Conservation (phyloP, 2,888 invertebrate genomes). For the Andrena haemorrhoa region DNA sequence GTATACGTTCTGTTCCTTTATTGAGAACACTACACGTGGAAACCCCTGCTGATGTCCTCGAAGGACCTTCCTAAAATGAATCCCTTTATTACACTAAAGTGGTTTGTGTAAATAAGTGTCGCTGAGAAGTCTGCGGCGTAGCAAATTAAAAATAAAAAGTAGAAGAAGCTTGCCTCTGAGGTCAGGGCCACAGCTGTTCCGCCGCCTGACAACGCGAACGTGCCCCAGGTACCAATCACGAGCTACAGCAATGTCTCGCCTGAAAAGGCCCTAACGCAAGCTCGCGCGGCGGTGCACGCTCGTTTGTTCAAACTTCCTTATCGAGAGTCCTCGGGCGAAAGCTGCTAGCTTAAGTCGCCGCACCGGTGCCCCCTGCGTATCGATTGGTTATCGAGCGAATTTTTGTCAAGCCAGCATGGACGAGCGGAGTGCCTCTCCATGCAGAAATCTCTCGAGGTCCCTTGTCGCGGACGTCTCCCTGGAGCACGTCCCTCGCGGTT, state of each 20-base stretch:
- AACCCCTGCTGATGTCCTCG: no score
- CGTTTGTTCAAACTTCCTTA: constrained; percentile 77
- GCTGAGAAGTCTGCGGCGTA: no score
- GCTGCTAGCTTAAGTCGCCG: constrained; percentile 37
- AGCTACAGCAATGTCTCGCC: background rate
- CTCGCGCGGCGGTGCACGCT: constrained; percentile 35
- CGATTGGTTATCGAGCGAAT: constrained; percentile 38
- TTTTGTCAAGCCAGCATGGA: constrained; percentile 46
- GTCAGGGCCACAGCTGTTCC: background rate
- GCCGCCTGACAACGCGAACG: no score
- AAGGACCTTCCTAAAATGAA: no score
- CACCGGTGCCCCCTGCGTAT: constrained; percentile 14
- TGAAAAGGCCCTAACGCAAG: constrained; percentile 12
- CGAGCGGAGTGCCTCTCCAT: constrained; percentile 27
- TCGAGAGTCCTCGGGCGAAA: constrained; percentile 62
- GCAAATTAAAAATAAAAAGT: no score
- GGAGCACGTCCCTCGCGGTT: background rate
- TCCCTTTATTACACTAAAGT: no score
- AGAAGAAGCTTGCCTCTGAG: background rate
- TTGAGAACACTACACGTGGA: no score
- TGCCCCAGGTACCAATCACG: background rate
- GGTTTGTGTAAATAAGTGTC: no score
- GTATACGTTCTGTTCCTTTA: no score
- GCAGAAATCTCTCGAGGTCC: constrained; percentile 41
- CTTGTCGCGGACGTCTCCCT: background rate